phyloP scores from a whole-genome alignment of 2,797 vertebrate species.

The Masticophis lateralis region DNA sequence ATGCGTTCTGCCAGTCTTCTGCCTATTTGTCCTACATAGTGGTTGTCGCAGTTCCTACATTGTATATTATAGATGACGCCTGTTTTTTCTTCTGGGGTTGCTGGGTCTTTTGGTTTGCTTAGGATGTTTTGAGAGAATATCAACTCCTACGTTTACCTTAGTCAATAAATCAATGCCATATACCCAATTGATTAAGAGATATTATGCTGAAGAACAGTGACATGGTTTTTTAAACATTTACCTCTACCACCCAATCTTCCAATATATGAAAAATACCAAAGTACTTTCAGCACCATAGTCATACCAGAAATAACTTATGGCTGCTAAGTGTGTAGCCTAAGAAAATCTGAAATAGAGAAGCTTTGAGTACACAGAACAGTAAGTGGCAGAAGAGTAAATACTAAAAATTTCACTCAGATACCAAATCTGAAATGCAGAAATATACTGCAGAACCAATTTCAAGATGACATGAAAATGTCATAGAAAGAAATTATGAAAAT shows the following conservation, averaged over 20 bases:
- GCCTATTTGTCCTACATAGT: no score
- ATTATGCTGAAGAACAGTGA: neutral
- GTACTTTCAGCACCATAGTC: neutral
- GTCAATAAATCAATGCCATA: neutral
- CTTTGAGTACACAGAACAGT: neutral
- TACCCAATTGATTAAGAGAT: neutral
- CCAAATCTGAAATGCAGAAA: neutral
- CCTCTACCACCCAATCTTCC: neutral
- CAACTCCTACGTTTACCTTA: neutral
- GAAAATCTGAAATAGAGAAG: neutral
- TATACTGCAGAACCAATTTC: neutral
- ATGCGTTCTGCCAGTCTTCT: no score
- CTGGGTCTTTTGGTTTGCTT: no score
- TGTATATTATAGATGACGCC: no score
- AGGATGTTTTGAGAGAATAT: neutral
- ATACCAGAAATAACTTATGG: neutral
- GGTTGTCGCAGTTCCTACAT: no score
- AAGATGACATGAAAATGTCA: neutral
- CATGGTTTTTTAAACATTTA: neutral
- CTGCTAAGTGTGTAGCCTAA: neutral
- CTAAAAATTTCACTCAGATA: neutral
- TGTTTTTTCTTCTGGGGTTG: no score
- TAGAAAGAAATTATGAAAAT: neutral
- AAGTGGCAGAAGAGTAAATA: neutral
- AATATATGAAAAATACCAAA: neutral